phyloP scores from a whole-genome alignment of 2,888 invertebrate genomes.

The Lamellibrachia columna region DNA sequence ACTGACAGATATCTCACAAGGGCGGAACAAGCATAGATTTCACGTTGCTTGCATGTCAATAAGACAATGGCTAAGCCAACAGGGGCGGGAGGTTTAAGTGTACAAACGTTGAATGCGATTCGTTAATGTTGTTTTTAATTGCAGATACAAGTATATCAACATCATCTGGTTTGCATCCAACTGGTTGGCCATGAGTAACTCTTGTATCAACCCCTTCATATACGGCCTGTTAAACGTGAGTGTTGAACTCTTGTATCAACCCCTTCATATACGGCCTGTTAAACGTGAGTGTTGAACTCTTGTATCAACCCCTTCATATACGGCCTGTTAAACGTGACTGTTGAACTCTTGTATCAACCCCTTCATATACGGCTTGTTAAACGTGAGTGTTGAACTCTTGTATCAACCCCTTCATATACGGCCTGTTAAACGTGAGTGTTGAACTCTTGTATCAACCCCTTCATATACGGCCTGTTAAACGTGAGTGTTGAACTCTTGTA shows the following conservation, averaged over 20 bases:
- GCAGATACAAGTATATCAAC: conserved; percentile 71
- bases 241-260: conserved; percentile 82
- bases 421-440: conserved; percentile 83
- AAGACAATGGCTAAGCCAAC: background rate
- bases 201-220: conserved; percentile 89
- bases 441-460: conserved; percentile 89
- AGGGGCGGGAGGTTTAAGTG: background rate
- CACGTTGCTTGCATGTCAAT: background rate
- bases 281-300: conserved; percentile 81
- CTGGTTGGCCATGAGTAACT: conserved; percentile 84
- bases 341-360: conserved; percentile 86
- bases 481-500: conserved; percentile 84
- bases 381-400: conserved; percentile 83
- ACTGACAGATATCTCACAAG: too few species aligned
- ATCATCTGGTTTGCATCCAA: conserved; percentile 87
- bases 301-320: conserved; percentile 92
- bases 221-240: conserved; percentile 89
- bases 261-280: conserved; percentile 90
- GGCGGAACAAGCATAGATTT: too few species aligned
- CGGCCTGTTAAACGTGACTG: conserved; percentile 86
- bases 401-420: conserved; percentile 90
- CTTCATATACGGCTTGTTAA: conserved; percentile 88
- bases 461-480: conserved; percentile 89
- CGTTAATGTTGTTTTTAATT: conserved; percentile 32
- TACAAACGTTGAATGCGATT: background rate